Percentiles rank a stretch among this genome's conserved stretches.
Evolutionary conservation across 2,888 invertebrate genomes (phyloP).

Genomic region (Lasioglossum zephyrum): DNA sequence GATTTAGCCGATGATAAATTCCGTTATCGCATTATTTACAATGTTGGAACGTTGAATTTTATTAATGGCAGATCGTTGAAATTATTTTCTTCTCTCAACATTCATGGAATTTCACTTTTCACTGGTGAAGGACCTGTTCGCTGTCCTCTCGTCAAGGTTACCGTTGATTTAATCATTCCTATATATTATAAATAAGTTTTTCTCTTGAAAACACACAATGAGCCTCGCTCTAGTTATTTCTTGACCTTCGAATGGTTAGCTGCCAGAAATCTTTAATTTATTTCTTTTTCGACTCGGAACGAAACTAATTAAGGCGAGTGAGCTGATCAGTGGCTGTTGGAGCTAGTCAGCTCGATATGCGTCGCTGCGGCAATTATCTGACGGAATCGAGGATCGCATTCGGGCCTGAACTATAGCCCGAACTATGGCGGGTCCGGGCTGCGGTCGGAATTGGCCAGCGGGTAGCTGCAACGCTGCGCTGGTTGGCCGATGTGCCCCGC

Average conservation of each 20-base stretch:
- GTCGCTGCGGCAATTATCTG: conserved; percentile 55
- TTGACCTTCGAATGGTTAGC: too few relatives aligned
- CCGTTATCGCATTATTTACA: neutral
- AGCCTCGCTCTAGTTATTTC: too few relatives aligned
- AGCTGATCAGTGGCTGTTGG: neutral
- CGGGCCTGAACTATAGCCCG: conserved; percentile 16
- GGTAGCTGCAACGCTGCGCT: conserved; percentile 44
- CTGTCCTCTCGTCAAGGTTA: neutral
- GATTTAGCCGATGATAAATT: neutral
- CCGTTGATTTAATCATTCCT: neutral
- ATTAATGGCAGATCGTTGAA: neutral
- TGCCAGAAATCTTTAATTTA: too few relatives aligned
- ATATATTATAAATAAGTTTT: too few relatives aligned
- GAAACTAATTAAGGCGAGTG: neutral
- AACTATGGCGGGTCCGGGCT: conserved; percentile 49
- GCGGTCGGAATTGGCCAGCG: conserved; percentile 51
- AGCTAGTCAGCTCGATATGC: neutral
- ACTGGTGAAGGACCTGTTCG: too few relatives aligned
- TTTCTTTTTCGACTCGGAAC: neutral
- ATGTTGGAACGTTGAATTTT: neutral
- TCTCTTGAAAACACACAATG: too few relatives aligned
- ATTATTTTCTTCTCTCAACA: neutral
- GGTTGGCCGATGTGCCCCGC: conserved; percentile 47
- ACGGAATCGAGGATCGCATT: conserved; percentile 37
- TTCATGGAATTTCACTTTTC: neutral